These are phyloP conservation scores for Acronicta leporina DNA, from an alignment of 2,888 invertebrate genomes.

Conservation along the genomic window DNA sequence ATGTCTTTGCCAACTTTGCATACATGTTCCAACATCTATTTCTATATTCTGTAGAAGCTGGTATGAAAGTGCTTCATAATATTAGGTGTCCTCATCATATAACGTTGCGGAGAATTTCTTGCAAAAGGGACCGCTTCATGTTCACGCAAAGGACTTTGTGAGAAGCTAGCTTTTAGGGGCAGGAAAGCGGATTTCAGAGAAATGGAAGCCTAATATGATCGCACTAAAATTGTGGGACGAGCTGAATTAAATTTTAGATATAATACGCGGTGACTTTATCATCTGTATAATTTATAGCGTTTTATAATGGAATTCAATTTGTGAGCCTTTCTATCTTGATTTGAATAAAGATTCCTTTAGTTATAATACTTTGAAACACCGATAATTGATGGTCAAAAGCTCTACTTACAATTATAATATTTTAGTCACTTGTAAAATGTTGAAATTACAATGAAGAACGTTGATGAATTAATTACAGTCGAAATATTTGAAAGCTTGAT, in stretches of 20 bases:
- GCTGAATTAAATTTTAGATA: conserved; percentile 50
- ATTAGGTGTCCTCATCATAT: conserved; percentile 69
- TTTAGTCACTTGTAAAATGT: background rate
- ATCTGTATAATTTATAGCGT: conserved; percentile 3
- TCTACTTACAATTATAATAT: background rate
- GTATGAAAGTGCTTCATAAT: conserved; percentile 67
- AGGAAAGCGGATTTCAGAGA: conserved; percentile 58
- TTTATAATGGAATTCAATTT: conserved; percentile 22
- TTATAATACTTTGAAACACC: too few relatives aligned
- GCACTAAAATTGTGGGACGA: conserved; percentile 44
- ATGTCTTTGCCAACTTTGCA: conserved; percentile 51
- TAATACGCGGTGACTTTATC: conserved; percentile 15
- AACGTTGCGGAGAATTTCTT: conserved; percentile 66
- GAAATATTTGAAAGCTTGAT: conserved; percentile 37
- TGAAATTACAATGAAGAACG: background rate
- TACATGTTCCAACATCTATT: conserved; percentile 56
- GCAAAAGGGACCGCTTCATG: conserved; percentile 67
- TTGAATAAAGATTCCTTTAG: background rate
- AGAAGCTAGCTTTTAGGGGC: conserved; percentile 60
- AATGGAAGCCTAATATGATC: conserved; percentile 49
- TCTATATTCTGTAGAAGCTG: conserved; percentile 61
- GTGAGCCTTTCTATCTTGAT: conserved; percentile 2
- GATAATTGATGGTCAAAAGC: too few relatives aligned
- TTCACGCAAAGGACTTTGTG: conserved; percentile 69
- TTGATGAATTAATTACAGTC: conserved; percentile 15